Evolutionary conservation across 2,797 vertebrate genomes (phyloP).

Genomic region (Lerista edwardsae): DNA sequence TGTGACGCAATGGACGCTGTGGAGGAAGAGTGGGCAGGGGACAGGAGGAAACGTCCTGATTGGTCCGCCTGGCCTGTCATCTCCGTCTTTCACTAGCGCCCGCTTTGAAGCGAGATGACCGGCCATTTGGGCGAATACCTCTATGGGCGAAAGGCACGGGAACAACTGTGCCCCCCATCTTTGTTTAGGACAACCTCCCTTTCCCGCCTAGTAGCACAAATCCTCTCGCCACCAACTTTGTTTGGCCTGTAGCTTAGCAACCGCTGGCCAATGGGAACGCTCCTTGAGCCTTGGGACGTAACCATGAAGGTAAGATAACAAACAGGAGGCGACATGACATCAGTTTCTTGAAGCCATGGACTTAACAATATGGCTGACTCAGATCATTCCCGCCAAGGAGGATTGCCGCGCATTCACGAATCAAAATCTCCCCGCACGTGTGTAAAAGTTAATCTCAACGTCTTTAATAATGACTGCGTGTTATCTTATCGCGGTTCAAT

Average conservation of each 20-base stretch:
- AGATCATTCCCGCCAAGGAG: no score
- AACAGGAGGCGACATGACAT: no score
- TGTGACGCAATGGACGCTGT: neutral
- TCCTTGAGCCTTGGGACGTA: neutral
- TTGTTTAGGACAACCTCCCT: neutral
- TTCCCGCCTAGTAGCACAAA: no score
- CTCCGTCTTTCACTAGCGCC: neutral
- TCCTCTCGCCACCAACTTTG: neutral
- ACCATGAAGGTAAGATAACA: no score
- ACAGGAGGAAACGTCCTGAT: no score
- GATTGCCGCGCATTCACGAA: no score
- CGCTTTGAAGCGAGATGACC: neutral
- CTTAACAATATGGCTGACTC: no score
- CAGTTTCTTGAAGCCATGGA: no score
- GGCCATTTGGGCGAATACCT: neutral
- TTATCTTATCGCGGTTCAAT: no score
- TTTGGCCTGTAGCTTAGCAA: slow-evolving; percentile 9
- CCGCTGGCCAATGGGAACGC: neutral
- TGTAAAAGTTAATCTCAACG: no score
- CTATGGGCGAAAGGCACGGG: neutral
- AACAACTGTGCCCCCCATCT: neutral
- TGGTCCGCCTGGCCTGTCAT: neutral
- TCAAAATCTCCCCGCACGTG: no score
- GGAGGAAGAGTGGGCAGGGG: neutral
- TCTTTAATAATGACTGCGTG: no score